phyloP scores from a whole-genome alignment of 2,888 invertebrate species.

The Entomobrya proxima region DNA sequence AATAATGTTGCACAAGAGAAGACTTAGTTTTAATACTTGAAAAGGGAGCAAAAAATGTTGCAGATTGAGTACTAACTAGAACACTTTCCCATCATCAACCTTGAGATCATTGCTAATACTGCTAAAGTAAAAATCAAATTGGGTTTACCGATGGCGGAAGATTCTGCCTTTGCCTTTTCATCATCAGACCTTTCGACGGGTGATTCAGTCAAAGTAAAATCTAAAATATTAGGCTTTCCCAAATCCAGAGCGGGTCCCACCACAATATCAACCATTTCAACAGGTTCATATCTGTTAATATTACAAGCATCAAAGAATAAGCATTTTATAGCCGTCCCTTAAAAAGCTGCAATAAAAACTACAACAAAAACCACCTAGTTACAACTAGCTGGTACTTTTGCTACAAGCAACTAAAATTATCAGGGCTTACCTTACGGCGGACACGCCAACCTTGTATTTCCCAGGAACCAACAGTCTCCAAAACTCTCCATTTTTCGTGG shows the following conservation, averaged over 20 bases:
- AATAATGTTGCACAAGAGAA: no score
- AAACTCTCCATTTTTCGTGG: conserved; percentile 90
- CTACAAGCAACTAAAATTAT: not conserved
- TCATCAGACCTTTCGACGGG: not conserved
- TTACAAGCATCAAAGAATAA: not conserved
- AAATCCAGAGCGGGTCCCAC: conserved; percentile 24
- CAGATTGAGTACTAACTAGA: no score
- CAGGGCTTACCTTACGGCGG: conserved; percentile 83
- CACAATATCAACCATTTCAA: conserved; percentile 64
- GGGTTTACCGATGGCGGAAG: conserved; percentile 41
- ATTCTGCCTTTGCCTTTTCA: not conserved
- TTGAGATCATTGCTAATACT: not conserved
- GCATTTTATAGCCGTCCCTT: no score
- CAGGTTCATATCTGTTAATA: conserved; percentile 63
- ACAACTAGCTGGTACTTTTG: no score
- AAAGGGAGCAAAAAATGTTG: no score
- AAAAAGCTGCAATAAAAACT: no score
- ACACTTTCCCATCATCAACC: no score
- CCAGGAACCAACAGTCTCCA: conserved; percentile 96
- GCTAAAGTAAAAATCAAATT: conserved; percentile 18
- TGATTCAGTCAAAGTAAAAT: conserved; percentile 54
- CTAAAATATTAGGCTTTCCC: conserved; percentile 58
- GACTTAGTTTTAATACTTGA: no score
- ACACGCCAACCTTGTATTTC: conserved; percentile 85
- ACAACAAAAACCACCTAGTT: no score